Evolutionary conservation across 2,888 invertebrate species (phyloP).

Genomic region (Homarus gammarus): DNA sequence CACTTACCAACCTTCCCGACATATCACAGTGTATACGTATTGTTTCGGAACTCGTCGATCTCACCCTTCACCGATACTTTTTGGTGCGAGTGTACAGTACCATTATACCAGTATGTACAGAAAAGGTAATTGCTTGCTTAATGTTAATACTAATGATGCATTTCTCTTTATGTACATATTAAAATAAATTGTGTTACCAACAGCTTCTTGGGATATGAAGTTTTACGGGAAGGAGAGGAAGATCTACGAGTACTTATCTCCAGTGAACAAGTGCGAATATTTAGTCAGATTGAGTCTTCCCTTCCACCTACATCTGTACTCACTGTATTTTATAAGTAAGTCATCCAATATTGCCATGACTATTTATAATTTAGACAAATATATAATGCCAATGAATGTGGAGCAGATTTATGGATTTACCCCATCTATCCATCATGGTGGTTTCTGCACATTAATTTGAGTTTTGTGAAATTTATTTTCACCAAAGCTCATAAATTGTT

Average conservation of each 20-base stretch:
- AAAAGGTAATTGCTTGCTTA: too few relatives aligned
- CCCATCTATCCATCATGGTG: too few relatives aligned
- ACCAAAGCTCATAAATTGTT: too few relatives aligned
- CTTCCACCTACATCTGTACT: conserved; percentile 78
- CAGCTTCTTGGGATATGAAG: conserved; percentile 89
- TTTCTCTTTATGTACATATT: conserved; percentile 1
- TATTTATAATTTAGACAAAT: not conserved
- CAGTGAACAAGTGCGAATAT: conserved; percentile 86
- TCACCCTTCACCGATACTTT: too few relatives aligned
- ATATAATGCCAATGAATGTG: not conserved
- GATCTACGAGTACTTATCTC: conserved; percentile 91
- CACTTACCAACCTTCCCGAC: too few relatives aligned
- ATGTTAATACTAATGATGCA: not conserved
- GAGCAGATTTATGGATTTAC: too few relatives aligned
- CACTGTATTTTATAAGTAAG: conserved; percentile 64
- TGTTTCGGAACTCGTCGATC: too few relatives aligned
- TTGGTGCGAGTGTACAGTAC: too few relatives aligned
- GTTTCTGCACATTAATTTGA: too few relatives aligned
- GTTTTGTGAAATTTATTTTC: too few relatives aligned
- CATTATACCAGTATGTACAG: too few relatives aligned
- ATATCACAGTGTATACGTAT: too few relatives aligned
- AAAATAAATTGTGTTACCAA: not conserved
- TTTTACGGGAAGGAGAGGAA: conserved; percentile 86
- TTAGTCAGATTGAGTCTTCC: conserved; percentile 81
- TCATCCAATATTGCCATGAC: not conserved